Conservation (phyloP, 1,140 invertebrate species). For the Heliconius hermathena region DNA sequence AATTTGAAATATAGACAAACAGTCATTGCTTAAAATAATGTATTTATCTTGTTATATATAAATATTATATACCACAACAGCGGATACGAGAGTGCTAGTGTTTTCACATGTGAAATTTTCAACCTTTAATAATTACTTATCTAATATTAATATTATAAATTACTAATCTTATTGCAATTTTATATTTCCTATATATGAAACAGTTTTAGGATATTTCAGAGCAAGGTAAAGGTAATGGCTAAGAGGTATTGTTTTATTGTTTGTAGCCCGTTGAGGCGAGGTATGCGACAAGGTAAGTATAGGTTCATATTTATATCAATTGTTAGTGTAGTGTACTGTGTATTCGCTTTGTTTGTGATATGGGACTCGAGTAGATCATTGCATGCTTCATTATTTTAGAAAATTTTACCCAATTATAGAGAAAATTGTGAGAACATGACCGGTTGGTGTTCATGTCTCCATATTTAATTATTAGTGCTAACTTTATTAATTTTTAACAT, state of each 20-base stretch:
- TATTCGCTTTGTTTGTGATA: conserved; percentile 60
- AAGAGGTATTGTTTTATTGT: conserved; percentile 59
- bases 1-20: conserved; percentile 74
- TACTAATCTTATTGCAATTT: conserved; percentile 73
- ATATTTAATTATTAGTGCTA: conserved; percentile 25
- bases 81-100: conserved; percentile 79
- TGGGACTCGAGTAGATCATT: conserved; percentile 59
- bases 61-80: conserved; percentile 74
- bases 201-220: conserved; percentile 66
- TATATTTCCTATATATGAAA: conserved; percentile 64
- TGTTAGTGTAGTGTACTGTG: conserved; percentile 43
- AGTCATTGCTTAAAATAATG: conserved; percentile 78
- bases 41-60: conserved; percentile 75
- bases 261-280: conserved; percentile 77
- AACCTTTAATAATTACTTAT: conserved; percentile 73
- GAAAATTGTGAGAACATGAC: neutral
- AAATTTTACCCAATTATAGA: neutral
- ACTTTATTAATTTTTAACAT: conserved; percentile 38
- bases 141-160: conserved; percentile 77
- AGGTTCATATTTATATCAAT: conserved; percentile 29
- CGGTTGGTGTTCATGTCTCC: neutral
- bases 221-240: conserved; percentile 70
- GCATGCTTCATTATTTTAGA: conserved; percentile 50
- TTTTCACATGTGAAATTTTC: conserved; percentile 81
- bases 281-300: conserved; percentile 70